Evolutionary conservation across 2,888 invertebrate genomes (phyloP).

Genomic region (Dasysyrphus tricinctus): DNA sequence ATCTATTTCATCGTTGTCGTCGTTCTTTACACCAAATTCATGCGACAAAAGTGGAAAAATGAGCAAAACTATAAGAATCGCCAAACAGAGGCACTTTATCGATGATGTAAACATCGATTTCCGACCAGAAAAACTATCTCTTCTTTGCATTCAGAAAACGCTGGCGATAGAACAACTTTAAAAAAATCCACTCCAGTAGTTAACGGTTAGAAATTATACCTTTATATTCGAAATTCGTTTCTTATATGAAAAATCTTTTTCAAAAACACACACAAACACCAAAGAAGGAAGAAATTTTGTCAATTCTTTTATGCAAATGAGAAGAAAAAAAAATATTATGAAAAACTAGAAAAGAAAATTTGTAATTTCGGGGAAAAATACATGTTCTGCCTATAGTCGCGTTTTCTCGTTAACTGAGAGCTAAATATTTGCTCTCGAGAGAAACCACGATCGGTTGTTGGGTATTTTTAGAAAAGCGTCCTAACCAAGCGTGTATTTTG

Average conservation of each 20-base stretch:
- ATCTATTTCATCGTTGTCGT: constrained; percentile 56
- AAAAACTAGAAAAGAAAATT: constrained; percentile 61
- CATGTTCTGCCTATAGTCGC: constrained; percentile 71
- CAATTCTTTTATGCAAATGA: constrained; percentile 24
- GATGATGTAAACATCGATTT: constrained; percentile 73
- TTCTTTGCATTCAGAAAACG: constrained; percentile 36
- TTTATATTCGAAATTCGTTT: constrained; percentile 32
- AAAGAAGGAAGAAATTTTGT: constrained; percentile 32
- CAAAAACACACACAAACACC: constrained; percentile 21
- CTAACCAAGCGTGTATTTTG: constrained; percentile 70
- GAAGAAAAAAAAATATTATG: constrained; percentile 36
- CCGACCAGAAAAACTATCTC: constrained; percentile 50
- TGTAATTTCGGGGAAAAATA: constrained; percentile 45
- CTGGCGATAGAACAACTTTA: neutral
- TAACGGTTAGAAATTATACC: constrained; percentile 23
- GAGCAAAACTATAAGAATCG: constrained; percentile 76
- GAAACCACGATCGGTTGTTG: constrained; percentile 38
- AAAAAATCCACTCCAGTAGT: constrained; percentile 30
- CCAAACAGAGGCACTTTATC: constrained; percentile 61
- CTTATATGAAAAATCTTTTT: neutral
- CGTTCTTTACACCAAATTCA: constrained; percentile 76
- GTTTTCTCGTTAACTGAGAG: constrained; percentile 68
- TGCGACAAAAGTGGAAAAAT: constrained; percentile 77
- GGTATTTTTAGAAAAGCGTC: constrained; percentile 75
- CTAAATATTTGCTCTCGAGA: constrained; percentile 37